Evolutionary conservation across 1,140 invertebrate species (phyloP), one percentile per base, ranked within the genome.

Genomic region (Pectinophora gossypiella): DNA sequence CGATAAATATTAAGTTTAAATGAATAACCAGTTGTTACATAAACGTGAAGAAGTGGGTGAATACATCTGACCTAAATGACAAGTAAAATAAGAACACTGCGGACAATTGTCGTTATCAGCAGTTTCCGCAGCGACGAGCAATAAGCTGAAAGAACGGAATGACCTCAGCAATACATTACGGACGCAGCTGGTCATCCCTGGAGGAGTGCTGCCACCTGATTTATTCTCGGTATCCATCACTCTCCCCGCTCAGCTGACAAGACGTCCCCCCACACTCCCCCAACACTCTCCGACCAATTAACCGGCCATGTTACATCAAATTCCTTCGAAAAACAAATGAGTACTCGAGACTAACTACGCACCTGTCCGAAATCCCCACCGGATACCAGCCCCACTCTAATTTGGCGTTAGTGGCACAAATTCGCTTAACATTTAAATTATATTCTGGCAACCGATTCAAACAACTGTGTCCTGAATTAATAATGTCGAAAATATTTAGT

Each of bases 351-450:
- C 36, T 15, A 16, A 32, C 27, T 32, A 40, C 16, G 16, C 63
- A 77, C 74, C 72, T 81, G 71, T 64, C 71, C 57, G 69, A 73
- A 76, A 80, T 74, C 72, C 70, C 72, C 77, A 59, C 50, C 61
- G 67, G 67, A 54, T 54, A 60, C 27, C 65, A 59, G 15, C 56
- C 64, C 66, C 64, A 59, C 51, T 69, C 77, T 77, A 76, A 77
- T 78, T 77, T 69, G 60, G 63, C 65, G 74, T 72, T 81, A 81
- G 72, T 78, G 68, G 68, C 72, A 72, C 73, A 75, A 75, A 83
- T 77, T 76, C 70, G 77, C 76, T 82, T 83, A 85, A 75, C 74
- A 82, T 85, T 80, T 83, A 82, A 85, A 85, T 84, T 79, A 81
- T 82, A 79, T 81, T 81, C 70, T 61, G 68, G 61, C 69, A 63